Percentiles rank a stretch among this genome's conserved stretches.
Conservation (phyloP, 1,140 invertebrate species). For the Drosophila biarmipes region DNA sequence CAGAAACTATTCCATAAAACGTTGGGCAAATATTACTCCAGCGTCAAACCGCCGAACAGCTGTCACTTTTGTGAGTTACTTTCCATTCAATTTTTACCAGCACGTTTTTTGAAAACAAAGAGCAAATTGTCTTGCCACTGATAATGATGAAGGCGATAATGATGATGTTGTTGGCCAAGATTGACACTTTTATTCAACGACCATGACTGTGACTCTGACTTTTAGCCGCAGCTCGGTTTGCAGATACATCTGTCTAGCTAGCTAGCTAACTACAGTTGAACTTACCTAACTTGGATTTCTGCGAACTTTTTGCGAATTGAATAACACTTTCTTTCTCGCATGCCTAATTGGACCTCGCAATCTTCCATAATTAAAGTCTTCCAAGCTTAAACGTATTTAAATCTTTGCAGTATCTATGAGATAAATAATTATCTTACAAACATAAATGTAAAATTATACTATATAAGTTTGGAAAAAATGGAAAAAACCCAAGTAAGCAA, state of each 20-base stretch:
- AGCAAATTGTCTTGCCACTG: constrained; percentile 57
- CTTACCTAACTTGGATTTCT: not conserved
- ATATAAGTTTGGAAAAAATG: too few relatives aligned
- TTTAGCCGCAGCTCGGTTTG: constrained; percentile 28
- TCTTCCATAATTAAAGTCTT: not conserved
- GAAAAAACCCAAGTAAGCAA: too few relatives aligned
- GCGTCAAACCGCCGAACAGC: constrained; percentile 13
- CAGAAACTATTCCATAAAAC: constrained; percentile 21
- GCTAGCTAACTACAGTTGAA: constrained; percentile 6
- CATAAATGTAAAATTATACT: too few relatives aligned
- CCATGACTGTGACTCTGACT: constrained; percentile 71
- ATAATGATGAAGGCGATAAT: constrained; percentile 48
- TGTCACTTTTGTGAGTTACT: constrained; percentile 58
- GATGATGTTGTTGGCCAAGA: constrained; percentile 55
- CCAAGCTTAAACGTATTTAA: too few relatives aligned
- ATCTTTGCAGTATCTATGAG: too few relatives aligned
- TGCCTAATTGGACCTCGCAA: not conserved
- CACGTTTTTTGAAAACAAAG: constrained; percentile 44
- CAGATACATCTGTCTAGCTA: constrained; percentile 13
- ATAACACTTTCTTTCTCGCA: not conserved
- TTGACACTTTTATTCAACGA: constrained; percentile 80
- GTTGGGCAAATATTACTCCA: constrained; percentile 21
- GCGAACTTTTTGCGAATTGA: not conserved
- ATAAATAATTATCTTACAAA: too few relatives aligned
- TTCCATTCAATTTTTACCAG: constrained; percentile 50